A percentile compares a stretch with the other conserved stretches of the same genome.
Evolutionary conservation across 2,113 vertebrate genomes (phyloP).

Genomic region (Nasalis larvatus): DNA sequence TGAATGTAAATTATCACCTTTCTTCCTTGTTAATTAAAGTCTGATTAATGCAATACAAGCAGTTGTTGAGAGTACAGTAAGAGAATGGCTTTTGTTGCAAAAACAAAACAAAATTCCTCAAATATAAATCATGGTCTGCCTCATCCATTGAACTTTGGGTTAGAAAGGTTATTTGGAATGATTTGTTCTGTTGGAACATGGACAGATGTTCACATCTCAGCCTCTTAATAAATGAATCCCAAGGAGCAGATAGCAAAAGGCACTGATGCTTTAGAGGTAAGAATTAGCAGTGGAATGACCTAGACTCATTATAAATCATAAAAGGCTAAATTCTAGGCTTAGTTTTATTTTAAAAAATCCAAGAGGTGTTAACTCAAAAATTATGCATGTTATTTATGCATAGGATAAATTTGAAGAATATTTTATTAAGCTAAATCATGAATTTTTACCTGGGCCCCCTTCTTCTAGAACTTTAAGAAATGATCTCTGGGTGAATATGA

Average conservation of each 20-base stretch:
- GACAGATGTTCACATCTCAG: conserved; percentile 55
- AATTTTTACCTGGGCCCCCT: not conserved
- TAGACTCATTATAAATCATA: not conserved
- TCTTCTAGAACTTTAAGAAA: not conserved
- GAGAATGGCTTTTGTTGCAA: conserved; percentile 73
- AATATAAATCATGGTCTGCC: conserved; percentile 57
- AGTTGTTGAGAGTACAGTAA: conserved; percentile 60
- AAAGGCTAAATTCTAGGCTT: not conserved
- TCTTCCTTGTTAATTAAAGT: conserved; percentile 82
- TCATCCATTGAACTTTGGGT: conserved; percentile 66
- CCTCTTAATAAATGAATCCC: conserved; percentile 55
- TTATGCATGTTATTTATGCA: not conserved
- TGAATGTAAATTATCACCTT: conserved; percentile 86
- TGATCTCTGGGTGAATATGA: not conserved
- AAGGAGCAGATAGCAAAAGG: not conserved
- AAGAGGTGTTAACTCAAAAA: not conserved
- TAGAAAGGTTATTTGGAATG: conserved; percentile 70
- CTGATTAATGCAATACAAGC: conserved; percentile 79
- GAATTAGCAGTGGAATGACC: not conserved
- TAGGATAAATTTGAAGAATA: not conserved
- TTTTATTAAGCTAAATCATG: not conserved
- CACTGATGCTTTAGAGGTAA: not conserved
- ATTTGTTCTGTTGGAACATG: conserved; percentile 58
- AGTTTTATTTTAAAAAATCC: not conserved
- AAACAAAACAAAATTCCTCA: conserved; percentile 70